Base-by-base conservation (phyloP, 2,797 vertebrate species). In the Eutrigla gurnardus region DNA sequence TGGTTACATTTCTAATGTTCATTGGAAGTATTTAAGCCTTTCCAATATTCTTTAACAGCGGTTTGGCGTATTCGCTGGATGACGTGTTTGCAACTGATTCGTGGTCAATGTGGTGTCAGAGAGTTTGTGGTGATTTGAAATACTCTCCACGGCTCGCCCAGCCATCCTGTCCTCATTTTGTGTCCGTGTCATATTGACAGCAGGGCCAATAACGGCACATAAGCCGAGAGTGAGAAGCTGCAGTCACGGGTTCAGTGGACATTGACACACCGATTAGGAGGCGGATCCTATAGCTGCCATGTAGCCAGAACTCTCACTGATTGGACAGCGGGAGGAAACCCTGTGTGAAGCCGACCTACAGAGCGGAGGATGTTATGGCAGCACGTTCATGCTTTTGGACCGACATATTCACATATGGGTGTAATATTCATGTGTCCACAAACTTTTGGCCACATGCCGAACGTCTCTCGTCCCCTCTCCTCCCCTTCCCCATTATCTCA, bases 401-500 rank as follows among this genome's bases (percentile, higher is more conserved):
- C n/a, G n/a, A n/a, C n/a, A n/a, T n/a, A 49, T 52, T 52, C 18
- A 10, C 4, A 49, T 35, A 18, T 10, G 8, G 6, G 18, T 60
- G 52, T 57, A 50, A 47, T 33, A 14, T 54, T 63, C 42, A 33
- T 5, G 25, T 36, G 58, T 65, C 69, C 43, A 47, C 42, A 63
- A 33, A 73, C 61, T 42, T 76, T 50, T 65, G 39, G n/a, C 58
- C 37, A 58, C n/a, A 5, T 32, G 32, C 2, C 45, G 6, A 60
- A 17, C 33, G 14, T 5, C 15, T 18, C 8, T 6, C 40, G 1
- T 10, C 2, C 33, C 40, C 35, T 6, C 33, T 13, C 63, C 35
- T 53, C 17, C 60, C 58, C 63, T 5, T 36, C 61, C 68, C 60
- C 2, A 3, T 46, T 62, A 60, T 60, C 92, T 92, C 73, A 91